phyloP scores from a whole-genome alignment of 2,113 vertebrate genomes.

The Sorex fumeus region DNA sequence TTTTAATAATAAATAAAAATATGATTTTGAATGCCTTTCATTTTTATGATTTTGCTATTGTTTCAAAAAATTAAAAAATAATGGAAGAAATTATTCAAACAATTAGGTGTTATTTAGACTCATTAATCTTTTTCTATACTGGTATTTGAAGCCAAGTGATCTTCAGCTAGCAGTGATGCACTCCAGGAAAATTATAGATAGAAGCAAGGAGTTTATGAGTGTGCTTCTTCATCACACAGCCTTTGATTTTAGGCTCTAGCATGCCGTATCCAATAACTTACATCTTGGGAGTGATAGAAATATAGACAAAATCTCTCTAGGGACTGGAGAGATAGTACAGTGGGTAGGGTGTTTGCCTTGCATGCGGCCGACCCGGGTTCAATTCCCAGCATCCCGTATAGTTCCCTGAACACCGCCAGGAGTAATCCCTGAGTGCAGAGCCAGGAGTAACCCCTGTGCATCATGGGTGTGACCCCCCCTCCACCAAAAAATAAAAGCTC shows the following conservation, averaged over 20 bases:
- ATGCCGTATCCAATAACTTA: accelerated
- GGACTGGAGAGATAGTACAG: too few species aligned
- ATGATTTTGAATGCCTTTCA: slow-evolving; percentile 11
- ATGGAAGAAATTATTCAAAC: not conserved
- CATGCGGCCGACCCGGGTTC: too few species aligned
- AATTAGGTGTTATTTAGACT: not conserved
- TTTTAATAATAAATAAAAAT: not conserved
- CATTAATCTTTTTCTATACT: not conserved
- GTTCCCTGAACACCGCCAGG: too few species aligned
- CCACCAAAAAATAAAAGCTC: too few species aligned
- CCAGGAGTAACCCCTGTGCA: too few species aligned
- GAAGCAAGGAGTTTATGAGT: accelerated
- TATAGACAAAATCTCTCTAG: not conserved
- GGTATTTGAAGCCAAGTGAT: not conserved
- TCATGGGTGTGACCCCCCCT: too few species aligned
- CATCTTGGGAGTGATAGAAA: not conserved
- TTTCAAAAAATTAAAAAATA: not conserved
- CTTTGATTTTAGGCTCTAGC: accelerated
- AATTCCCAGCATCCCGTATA: too few species aligned
- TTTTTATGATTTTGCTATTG: not conserved
- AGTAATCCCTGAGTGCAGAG: too few species aligned
- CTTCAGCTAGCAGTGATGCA: not conserved
- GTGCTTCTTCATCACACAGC: not conserved
- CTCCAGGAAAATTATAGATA: not conserved
- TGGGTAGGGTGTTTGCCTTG: too few species aligned